These are phyloP conservation scores for Heliconius congener DNA, from an alignment of 1,140 invertebrate species.

Conservation along the genomic window DNA sequence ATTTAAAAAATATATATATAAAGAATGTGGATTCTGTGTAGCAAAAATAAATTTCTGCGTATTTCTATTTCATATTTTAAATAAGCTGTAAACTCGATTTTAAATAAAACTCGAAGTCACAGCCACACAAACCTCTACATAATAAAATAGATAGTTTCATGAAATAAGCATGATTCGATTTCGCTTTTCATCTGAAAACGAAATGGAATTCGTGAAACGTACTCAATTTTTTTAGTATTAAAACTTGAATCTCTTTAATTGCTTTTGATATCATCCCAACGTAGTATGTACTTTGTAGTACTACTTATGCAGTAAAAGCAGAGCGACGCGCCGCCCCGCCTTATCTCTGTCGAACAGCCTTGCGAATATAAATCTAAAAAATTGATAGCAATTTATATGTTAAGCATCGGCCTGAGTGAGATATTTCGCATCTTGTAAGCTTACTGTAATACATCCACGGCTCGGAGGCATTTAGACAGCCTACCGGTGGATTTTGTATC, in stretches of 20 bases:
- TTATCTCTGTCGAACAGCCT: conserved; percentile 62
- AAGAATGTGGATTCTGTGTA: neutral
- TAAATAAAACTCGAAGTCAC: neutral
- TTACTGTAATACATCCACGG: conserved; percentile 30
- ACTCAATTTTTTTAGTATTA: conserved; percentile 44
- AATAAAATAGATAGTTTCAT: conserved; percentile 17
- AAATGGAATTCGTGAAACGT: conserved; percentile 37
- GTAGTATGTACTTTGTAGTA: conserved; percentile 49
- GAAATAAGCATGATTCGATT: conserved; percentile 12
- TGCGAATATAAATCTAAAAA: conserved; percentile 71
- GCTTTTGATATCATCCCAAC: conserved; percentile 49
- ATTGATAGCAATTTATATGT: conserved; percentile 77
- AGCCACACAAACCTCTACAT: conserved; percentile 1
- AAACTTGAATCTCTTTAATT: conserved; percentile 47
- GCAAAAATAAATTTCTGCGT: neutral
- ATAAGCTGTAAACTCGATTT: neutral
- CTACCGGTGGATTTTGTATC: conserved; percentile 24
- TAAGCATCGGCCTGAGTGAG: conserved; percentile 68
- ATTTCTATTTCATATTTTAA: neutral
- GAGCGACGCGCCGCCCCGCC: conserved; percentile 42
- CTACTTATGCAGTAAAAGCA: conserved; percentile 61
- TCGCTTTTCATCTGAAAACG: conserved; percentile 1
- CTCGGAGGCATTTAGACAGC: conserved; percentile 18
- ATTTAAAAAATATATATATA: too few species aligned
- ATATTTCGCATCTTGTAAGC: conserved; percentile 54